A percentile compares a stretch with the other conserved stretches of the same genome.
Evolutionary conservation across 2,113 vertebrate species (phyloP).

Genomic region (Centropus bengalensis): DNA sequence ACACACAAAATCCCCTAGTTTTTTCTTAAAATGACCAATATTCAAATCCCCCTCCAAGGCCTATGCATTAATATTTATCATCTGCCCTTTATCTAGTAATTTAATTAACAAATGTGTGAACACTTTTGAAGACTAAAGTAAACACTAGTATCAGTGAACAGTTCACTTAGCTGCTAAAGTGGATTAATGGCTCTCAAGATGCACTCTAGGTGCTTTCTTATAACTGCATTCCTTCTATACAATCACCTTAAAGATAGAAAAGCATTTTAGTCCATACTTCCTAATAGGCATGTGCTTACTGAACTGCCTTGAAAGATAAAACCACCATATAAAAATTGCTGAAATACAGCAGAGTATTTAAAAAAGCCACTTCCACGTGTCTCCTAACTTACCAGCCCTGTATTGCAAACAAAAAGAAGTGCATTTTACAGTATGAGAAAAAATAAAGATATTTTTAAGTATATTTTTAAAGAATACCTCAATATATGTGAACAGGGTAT

Average conservation of each 20-base stretch:
- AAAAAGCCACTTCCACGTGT: background rate
- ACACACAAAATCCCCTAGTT: background rate
- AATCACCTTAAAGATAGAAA: conserved; percentile 46
- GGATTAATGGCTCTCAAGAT: conserved; percentile 64
- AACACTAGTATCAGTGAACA: conserved; percentile 25
- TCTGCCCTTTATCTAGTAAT: background rate
- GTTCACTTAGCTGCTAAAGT: conserved; percentile 37
- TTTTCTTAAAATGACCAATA: background rate
- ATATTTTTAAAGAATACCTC: background rate
- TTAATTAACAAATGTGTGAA: conserved; percentile 39
- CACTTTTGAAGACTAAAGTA: conserved; percentile 2
- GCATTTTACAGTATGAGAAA: background rate
- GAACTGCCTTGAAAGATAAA: conserved; percentile 36
- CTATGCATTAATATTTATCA: background rate
- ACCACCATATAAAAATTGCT: background rate
- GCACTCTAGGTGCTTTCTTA: conserved; percentile 52
- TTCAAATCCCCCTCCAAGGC: background rate
- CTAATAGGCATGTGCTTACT: background rate
- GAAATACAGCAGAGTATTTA: background rate
- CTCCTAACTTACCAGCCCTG: background rate
- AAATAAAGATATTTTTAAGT: background rate
- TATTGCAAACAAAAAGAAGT: too few species aligned
- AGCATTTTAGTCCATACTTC: conserved; percentile 7
- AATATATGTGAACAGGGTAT: conserved; percentile 2
- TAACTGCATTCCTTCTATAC: conserved; percentile 33